These are phyloP conservation scores for Drosophila ambigua DNA, from an alignment of 1,140 invertebrate genomes.

Conservation along the genomic window DNA sequence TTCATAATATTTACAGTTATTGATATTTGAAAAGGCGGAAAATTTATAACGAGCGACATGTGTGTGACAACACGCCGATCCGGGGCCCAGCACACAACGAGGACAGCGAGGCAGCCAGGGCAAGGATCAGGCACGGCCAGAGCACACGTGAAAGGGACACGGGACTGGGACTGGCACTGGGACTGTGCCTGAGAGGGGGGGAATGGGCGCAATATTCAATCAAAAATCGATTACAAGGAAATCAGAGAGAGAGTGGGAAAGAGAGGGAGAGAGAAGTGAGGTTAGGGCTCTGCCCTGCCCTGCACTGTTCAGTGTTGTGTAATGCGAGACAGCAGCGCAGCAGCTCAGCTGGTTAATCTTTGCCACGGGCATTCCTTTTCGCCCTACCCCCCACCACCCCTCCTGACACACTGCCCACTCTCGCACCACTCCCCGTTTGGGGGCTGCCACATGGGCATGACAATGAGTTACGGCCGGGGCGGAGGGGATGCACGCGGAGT, in stretches of 20 bases:
- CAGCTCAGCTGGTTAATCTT: conserved; percentile 72
- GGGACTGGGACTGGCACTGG: neutral
- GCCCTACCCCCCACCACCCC: neutral
- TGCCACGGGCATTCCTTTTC: conserved; percentile 47
- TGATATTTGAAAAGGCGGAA: conserved; percentile 84
- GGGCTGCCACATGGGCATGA: conserved; percentile 65
- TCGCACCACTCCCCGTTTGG: too few relatives aligned
- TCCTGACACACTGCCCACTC: neutral
- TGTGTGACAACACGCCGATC: conserved; percentile 76
- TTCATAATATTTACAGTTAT: conserved; percentile 84
- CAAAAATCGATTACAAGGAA: conserved; percentile 83
- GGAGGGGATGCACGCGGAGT: neutral
- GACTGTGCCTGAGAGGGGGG: conserved; percentile 11
- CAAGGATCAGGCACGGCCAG: too few relatives aligned
- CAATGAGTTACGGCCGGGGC: conserved; percentile 68
- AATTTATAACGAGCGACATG: conserved; percentile 83
- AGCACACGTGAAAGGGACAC: neutral
- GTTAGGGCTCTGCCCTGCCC: conserved; percentile 20
- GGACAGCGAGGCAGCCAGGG: neutral
- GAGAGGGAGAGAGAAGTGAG: conserved; percentile 10
- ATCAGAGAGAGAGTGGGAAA: too few relatives aligned
- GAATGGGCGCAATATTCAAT: conserved; percentile 77
- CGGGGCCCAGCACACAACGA: neutral
- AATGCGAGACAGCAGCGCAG: conserved; percentile 22
- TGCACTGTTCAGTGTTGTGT: conserved; percentile 11